phyloP scores from a whole-genome alignment of 2,888 invertebrate genomes.

The Acronicta psi region DNA sequence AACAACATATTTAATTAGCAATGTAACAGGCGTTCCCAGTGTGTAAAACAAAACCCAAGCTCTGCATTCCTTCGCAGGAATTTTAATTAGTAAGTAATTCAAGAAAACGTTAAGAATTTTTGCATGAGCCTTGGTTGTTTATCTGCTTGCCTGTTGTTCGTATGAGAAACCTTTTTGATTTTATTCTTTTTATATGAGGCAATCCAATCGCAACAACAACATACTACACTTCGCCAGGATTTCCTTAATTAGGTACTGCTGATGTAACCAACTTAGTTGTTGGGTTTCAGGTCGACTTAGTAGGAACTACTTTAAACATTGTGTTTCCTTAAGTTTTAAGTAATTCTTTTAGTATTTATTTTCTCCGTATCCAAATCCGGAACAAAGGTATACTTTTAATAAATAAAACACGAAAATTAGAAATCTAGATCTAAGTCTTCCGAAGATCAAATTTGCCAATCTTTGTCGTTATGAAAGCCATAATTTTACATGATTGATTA shows the following conservation, averaged over 20 bases:
- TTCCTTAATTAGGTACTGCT: not conserved
- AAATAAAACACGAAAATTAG: slow-evolving; percentile 1
- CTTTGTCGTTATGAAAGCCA: slow-evolving; percentile 6
- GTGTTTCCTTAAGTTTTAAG: not conserved
- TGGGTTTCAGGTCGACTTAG: too few species aligned
- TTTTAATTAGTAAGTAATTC: slow-evolving; percentile 48
- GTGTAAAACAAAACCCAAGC: slow-evolving; percentile 27
- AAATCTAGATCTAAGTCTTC: too few species aligned
- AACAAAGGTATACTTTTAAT: not conserved
- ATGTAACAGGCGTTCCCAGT: slow-evolving; percentile 33
- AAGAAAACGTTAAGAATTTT: slow-evolving; percentile 22
- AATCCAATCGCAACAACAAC: not conserved
- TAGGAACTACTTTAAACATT: not conserved
- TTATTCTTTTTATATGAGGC: slow-evolving; percentile 2
- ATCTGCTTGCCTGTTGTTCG: slow-evolving; percentile 17
- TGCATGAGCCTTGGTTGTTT: slow-evolving; percentile 5
- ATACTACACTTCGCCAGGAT: not conserved
- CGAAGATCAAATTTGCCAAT: slow-evolving; percentile 7
- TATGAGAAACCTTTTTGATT: slow-evolving; percentile 19
- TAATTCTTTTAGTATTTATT: not conserved
- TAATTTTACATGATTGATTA: slow-evolving; percentile 7
- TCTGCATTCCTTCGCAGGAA: slow-evolving; percentile 32
- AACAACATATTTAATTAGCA: slow-evolving; percentile 44
- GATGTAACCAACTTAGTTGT: not conserved
- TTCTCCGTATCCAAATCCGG: not conserved